phyloP scores from a whole-genome alignment of 2,888 invertebrate species.

The Cataglyphis altisquamis region DNA sequence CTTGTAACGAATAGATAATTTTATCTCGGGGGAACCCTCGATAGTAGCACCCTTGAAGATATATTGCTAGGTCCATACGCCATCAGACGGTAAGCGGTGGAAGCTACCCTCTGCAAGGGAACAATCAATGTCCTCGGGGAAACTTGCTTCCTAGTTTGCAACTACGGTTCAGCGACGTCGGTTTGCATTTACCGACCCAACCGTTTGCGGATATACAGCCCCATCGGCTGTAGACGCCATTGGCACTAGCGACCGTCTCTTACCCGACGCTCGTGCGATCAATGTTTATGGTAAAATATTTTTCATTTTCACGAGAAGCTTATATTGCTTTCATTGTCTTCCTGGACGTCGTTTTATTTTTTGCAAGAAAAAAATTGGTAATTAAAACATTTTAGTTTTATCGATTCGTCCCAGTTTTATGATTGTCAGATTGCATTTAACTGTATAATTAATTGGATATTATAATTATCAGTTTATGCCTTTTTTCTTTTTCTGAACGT shows the following conservation, averaged over 20 bases:
- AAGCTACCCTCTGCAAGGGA: slow-evolving; percentile 60
- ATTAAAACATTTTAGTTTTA: neutral
- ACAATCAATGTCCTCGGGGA: slow-evolving; percentile 68
- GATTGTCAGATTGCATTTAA: neutral
- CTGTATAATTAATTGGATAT: neutral
- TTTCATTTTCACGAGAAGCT: neutral
- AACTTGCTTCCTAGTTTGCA: slow-evolving; percentile 49
- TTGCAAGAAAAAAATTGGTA: neutral
- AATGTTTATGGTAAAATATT: slow-evolving; percentile 2
- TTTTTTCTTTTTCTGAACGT: neutral
- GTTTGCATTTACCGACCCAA: slow-evolving; percentile 70
- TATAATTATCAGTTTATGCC: neutral
- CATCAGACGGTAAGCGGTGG: slow-evolving; percentile 66
- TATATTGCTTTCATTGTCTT: neutral
- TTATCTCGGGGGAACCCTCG: slow-evolving; percentile 36
- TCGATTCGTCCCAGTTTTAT: slow-evolving; percentile 15
- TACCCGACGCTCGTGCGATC: slow-evolving; percentile 23
- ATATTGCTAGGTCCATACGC: slow-evolving; percentile 58
- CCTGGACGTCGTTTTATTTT: neutral
- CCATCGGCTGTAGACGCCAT: slow-evolving; percentile 13
- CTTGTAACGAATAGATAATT: slow-evolving; percentile 44
- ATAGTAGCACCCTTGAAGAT: slow-evolving; percentile 47
- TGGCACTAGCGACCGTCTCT: slow-evolving; percentile 25
- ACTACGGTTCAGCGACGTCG: slow-evolving; percentile 38
- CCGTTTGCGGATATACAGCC: slow-evolving; percentile 19